These are phyloP conservation scores for Lanius ludovicianus DNA, from an alignment of 2,113 vertebrate species.

Conservation along the genomic window DNA sequence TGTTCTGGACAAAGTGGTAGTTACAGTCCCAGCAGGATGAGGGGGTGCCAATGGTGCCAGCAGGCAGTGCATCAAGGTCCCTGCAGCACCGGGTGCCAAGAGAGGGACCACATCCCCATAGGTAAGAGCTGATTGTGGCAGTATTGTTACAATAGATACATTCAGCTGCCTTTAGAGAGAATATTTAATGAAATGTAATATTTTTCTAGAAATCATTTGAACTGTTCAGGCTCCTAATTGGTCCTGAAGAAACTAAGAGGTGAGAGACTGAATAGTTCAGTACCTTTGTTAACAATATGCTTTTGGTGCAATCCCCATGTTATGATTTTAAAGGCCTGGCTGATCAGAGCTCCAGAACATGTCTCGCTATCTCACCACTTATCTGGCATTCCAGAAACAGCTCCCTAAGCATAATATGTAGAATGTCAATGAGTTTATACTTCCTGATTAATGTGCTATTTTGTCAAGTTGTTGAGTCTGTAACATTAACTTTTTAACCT, in stretches of 20 bases:
- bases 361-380: neutral
- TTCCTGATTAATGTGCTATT: constrained; percentile 65
- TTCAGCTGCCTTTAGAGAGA: neutral
- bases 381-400: constrained; percentile 23
- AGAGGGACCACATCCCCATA: rapidly evolving
- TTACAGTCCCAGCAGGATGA: neutral
- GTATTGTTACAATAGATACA: neutral
- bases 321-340: neutral
- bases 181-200: neutral
- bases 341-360: constrained; percentile 33
- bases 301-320: neutral
- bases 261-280: neutral
- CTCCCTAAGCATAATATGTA: neutral
- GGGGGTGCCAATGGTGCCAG: neutral
- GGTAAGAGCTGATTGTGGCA: neutral
- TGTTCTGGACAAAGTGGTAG: neutral
- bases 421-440: constrained; percentile 52
- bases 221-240: neutral
- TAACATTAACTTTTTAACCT: constrained; percentile 67
- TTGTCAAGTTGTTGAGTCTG: constrained; percentile 48
- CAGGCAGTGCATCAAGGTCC: neutral
- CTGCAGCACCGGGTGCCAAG: neutral
- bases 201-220: neutral
- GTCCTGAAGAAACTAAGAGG: neutral
- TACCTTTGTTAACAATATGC: neutral